Base-by-base conservation (phyloP, 2,888 invertebrate species). In the Bhutanitis thaidina region DNA sequence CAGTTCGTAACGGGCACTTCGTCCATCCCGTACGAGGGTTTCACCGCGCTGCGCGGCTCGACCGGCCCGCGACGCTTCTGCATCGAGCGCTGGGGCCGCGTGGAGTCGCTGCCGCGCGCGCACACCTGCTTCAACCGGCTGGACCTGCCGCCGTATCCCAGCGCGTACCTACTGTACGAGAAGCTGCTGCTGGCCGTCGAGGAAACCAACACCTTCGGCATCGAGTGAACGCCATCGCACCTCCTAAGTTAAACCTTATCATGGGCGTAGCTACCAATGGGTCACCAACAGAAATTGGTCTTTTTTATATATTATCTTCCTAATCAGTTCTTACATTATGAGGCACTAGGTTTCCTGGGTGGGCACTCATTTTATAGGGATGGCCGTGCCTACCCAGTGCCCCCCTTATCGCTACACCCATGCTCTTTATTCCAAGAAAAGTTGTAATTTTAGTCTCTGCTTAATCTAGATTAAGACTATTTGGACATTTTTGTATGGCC, bases 1-100 rank as follows among this genome's bases (percentile, higher is more conserved):
- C 97, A 98, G 86, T 99, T 99, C 88, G 98, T 99, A 55, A 99
- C 99, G 7, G 99, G 99, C 37, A 98, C 98, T 0, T 98, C 98
- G 0, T 98, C 97, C 67, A 97, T 99, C 68, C 99, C 99, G 0
- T 98, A 97, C 80, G 98, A 99, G 80, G 99, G 99, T 1, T 99
- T 99, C 88, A 92, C 97, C 0, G 98, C 98, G 1, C 87, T 99
- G 50, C 91, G 98, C 36, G 99, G 99, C 49, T 97, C 97, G 7
- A 98, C 97, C 38, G 98, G 98, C 1, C 98, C 98, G 34, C 91
- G 98, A 12, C 95, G 97, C 65, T 98, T 98, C 90, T 98, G 98
- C 87, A 96, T 98, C 65, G 98, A 98, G 82, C 97, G 98, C 77
- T 98, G 98, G 98, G 98, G 98, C 56, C 95, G 97, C 75, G 95